Base-by-base conservation (phyloP, 23 tunicate genomes). In the Halocynthia aurantium region DNA sequence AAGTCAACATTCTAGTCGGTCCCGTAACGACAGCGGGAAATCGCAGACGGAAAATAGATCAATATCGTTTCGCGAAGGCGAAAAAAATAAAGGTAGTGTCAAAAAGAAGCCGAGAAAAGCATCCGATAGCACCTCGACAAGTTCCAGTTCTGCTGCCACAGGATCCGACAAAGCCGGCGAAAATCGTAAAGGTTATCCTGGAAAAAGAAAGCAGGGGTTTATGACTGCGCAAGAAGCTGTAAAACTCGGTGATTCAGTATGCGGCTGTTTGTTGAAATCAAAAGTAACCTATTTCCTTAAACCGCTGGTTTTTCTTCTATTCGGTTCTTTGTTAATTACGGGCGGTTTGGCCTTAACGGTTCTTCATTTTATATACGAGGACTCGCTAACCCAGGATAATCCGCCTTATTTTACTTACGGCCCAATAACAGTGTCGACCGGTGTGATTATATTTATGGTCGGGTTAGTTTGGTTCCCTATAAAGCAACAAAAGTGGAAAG, bases 331-430 rank as follows among this genome's bases (percentile, higher is more conserved):
- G 13, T 68, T 92, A 6, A 78, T 86, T 7, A 67, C 79, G 67
- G 73, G 67, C 10, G 98, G 98, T 18, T 22, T 81, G 11, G 80
- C 71, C 5, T 67, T 92, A 12, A 92, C 98, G 50, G 85, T 84
- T 8, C 74, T 67, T 11, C 98, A 92, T 65, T 92, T 92, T 64
- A 40, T 86, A 63, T 86, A 81, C 72, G 98, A 92, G 65, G 86
- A 76, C 76, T 51, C 78, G 6, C 50, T 58, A 8, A 31, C 44
- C 8, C 50, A 80, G 56, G 53, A 9, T 11, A 80, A 80, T 52
- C 76, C 74, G 13, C 92, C 92, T 6, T 92, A 76, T 53, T 92
- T 92, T 53, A 86, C 92, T n/a, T 92, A 65, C 69, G 98, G 98
- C 4, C 98, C 98, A 8, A 71, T 92, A 8, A 53, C 82, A 2